Percentiles rank a stretch among this genome's conserved stretches.
These are phyloP conservation scores for Pteronotus mesoamericanus DNA, from an alignment of 2,797 vertebrate genomes.

Conservation along the genomic window DNA sequence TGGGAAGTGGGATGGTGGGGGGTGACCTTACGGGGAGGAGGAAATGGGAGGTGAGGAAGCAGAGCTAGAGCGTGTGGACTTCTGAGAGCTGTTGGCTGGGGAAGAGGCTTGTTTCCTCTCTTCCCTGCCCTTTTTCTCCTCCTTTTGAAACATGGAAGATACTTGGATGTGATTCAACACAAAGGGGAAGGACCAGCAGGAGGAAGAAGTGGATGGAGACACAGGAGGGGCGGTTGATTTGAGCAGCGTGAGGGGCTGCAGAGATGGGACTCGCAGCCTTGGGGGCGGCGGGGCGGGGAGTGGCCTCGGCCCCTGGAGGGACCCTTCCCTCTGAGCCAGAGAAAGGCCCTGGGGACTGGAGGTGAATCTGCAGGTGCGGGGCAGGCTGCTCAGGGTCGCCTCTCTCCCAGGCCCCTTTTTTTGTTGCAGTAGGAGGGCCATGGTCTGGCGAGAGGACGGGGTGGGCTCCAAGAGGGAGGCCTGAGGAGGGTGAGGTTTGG, in stretches of 20 bases:
- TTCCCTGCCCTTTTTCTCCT: rapidly evolving
- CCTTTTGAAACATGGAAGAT: too few species aligned
- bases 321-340: not conserved
- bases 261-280: not conserved
- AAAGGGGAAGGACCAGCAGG: not conserved
- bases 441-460: not conserved
- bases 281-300: not conserved
- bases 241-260: not conserved
- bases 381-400: not conserved
- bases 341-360: not conserved
- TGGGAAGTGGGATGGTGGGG: not conserved
- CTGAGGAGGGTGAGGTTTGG: not conserved
- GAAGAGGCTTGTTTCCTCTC: not conserved
- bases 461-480: not conserved
- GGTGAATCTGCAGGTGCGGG: not conserved
- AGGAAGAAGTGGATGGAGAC: not conserved
- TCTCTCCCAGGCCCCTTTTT: not conserved
- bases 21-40: not conserved
- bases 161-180: too few species aligned
- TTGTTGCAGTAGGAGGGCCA: not conserved
- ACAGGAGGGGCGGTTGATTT: too few species aligned
- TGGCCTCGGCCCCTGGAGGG: not conserved
- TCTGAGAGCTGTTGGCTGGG: not conserved
- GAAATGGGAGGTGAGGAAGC: not conserved
- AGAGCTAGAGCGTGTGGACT: not conserved